These are phyloP conservation scores for Ciconia nigra DNA, from an alignment of 2,797 vertebrate species.

Conservation along the genomic window DNA sequence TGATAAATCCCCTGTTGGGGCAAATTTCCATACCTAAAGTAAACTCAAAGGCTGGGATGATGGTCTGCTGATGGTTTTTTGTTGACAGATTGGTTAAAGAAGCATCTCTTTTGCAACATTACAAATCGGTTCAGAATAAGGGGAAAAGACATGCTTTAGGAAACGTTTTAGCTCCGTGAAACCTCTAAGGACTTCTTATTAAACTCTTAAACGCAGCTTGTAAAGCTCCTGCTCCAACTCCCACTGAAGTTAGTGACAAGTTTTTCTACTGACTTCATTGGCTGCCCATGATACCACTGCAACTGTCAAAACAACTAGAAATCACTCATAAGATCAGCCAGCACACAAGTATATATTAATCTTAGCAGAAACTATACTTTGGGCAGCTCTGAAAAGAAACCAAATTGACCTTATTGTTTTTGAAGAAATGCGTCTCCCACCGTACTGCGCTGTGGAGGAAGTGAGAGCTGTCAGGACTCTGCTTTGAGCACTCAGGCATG, in stretches of 20 bases:
- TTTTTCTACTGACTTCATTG: neutral
- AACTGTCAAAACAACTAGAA: constrained; percentile 66
- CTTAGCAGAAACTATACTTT: constrained; percentile 54
- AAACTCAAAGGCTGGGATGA: neutral
- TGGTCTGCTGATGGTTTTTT: neutral
- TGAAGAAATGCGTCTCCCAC: neutral
- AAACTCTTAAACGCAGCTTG: constrained; percentile 36
- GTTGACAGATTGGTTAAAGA: constrained; percentile 38
- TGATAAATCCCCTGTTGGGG: neutral
- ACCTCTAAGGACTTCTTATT: constrained; percentile 51
- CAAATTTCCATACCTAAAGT: neutral
- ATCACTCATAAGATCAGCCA: constrained; percentile 22
- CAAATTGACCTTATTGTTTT: constrained; percentile 11
- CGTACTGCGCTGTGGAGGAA: neutral
- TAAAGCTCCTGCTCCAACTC: neutral
- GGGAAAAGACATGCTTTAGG: constrained; percentile 39
- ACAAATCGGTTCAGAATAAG: constrained; percentile 39
- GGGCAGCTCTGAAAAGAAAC: constrained; percentile 34
- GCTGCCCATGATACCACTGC: constrained; percentile 5
- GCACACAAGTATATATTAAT: neutral
- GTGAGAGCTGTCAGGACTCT: neutral
- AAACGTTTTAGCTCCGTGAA: constrained; percentile 53
- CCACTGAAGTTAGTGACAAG: neutral
- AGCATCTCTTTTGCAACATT: constrained; percentile 46
- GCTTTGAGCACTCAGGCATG: neutral